A percentile compares a stretch with the other conserved stretches of the same genome.
These are phyloP conservation scores for Channallabes apus DNA, from an alignment of 2,797 vertebrate species.

Conservation along the genomic window DNA sequence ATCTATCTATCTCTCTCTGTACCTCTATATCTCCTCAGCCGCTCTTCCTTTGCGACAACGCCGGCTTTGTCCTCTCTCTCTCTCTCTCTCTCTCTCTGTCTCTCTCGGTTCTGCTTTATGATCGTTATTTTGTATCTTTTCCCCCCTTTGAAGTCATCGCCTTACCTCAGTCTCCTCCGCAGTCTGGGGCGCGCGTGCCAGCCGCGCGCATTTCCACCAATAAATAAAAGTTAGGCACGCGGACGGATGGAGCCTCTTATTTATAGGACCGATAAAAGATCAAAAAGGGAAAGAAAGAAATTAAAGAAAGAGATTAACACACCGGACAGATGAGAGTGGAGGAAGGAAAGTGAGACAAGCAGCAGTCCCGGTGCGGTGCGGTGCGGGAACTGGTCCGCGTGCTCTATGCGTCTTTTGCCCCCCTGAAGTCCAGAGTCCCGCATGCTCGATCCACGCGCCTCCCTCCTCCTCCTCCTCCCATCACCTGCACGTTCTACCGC, in stretches of 20 bases:
- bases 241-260: background rate
- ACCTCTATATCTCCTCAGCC: too few species aligned
- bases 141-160: background rate
- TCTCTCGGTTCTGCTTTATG: too few species aligned
- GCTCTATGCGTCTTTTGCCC: constrained; percentile 71
- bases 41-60: constrained; percentile 5
- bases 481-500: constrained; percentile 86
- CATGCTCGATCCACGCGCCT: constrained; percentile 81
- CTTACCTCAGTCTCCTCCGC: constrained; percentile 23
- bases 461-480: constrained; percentile 66
- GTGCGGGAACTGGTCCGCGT: constrained; percentile 62
- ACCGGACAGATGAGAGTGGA: too few species aligned
- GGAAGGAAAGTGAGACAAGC: background rate
- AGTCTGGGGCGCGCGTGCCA: constrained; percentile 16
- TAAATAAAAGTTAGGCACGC: constrained; percentile 18
- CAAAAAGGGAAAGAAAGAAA: too few species aligned
- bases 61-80: constrained; percentile 1
- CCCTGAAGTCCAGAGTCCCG: constrained; percentile 63
- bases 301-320: too few species aligned
- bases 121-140: background rate
- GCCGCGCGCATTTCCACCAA: background rate
- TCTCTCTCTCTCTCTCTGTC: background rate
- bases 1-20: constrained; percentile 12
- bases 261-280: too few species aligned
- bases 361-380: background rate